phyloP scores from a whole-genome alignment of 2,888 invertebrate species.

The Drosophila niveifrons region DNA sequence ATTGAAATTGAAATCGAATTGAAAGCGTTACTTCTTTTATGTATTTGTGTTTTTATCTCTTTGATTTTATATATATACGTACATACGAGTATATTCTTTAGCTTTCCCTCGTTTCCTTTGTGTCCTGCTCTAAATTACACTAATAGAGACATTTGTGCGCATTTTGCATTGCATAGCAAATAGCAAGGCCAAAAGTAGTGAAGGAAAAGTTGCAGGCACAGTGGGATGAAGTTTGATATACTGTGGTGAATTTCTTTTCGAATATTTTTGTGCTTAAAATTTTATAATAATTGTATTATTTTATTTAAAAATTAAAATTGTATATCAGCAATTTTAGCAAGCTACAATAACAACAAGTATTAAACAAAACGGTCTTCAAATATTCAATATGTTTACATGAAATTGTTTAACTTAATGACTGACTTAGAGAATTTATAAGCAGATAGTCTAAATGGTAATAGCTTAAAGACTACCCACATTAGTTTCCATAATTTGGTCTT shows the following conservation, averaged over 20 bases:
- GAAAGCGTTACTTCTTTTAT: constrained; percentile 12
- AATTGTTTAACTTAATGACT: too few relatives aligned
- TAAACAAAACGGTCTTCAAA: too few relatives aligned
- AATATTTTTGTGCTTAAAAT: too few relatives aligned
- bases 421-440: too few relatives aligned
- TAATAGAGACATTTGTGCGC: constrained; percentile 63
- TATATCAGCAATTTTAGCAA: too few relatives aligned
- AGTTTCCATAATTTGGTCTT: too few relatives aligned
- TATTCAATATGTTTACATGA: too few relatives aligned
- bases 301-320: too few relatives aligned
- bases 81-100: not conserved
- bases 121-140: constrained; percentile 16
- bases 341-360: too few relatives aligned
- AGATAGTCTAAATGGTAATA: too few relatives aligned
- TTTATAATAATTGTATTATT: too few relatives aligned
- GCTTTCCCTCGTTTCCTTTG: not conserved
- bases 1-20: constrained; percentile 11
- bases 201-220: constrained; percentile 24
- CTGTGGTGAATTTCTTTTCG: not conserved
- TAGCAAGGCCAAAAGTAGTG: constrained; percentile 4
- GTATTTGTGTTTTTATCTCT: not conserved
- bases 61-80: not conserved
- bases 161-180: constrained; percentile 38
- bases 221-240: constrained; percentile 5
- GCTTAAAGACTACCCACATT: too few relatives aligned